These are phyloP conservation scores for Tenthredo mesomela DNA, from an alignment of 2,888 invertebrate species.

Conservation along the genomic window DNA sequence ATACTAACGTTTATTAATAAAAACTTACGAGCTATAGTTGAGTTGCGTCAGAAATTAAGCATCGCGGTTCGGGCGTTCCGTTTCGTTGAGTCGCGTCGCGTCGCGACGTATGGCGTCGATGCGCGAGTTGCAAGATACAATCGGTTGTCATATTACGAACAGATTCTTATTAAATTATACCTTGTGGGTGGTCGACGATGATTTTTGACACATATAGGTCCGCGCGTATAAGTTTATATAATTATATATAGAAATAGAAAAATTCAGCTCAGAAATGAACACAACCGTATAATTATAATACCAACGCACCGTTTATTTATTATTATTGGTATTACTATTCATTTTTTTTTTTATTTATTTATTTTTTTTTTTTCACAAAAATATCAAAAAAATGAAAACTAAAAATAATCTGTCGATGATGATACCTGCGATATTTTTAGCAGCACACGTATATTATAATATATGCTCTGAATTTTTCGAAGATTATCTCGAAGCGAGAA, in stretches of 20 bases:
- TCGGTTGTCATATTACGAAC: neutral
- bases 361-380: no score
- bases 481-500: no score
- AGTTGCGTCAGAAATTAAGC: conserved; percentile 17
- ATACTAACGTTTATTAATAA: conserved; percentile 46
- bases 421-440: no score
- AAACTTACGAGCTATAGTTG: neutral
- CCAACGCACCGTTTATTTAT: no score
- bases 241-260: neutral
- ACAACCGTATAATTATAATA: no score
- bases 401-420: no score
- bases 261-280: no score
- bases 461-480: no score
- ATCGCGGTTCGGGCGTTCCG: neutral
- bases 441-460: no score
- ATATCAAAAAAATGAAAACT: no score
- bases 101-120: conserved; percentile 19
- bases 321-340: no score
- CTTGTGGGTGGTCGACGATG: conserved; percentile 11
- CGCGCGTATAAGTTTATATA: neutral
- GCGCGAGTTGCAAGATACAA: conserved; percentile 6
- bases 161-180: neutral
- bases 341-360: no score
- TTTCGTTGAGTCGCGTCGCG: neutral
- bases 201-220: neutral